A percentile compares a stretch with the other conserved stretches of the same genome.
Evolutionary conservation across 92 coral and sea anemone species (phyloP).

Genomic region (Pocillopora meandrina): DNA sequence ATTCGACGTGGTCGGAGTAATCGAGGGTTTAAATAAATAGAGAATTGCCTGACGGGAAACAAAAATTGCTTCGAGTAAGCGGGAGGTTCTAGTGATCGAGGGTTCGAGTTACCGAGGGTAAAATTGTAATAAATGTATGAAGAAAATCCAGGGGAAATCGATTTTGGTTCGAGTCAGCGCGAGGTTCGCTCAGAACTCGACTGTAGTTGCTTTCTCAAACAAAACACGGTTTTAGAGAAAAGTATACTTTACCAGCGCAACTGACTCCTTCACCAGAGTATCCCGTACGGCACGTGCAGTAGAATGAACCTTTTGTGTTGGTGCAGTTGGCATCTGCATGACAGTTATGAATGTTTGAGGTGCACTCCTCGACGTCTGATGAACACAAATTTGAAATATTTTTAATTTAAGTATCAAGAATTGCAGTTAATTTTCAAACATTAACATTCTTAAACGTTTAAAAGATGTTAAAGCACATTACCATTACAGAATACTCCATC

Average conservation of each 20-base stretch:
- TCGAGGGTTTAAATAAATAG: no score
- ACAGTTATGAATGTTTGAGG: constrained; percentile 49
- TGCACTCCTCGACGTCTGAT: constrained; percentile 50
- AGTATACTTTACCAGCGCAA: constrained; percentile 45
- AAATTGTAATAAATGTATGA: no score
- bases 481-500: constrained; percentile 49
- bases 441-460: background rate
- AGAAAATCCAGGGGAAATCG: no score
- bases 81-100: no score
- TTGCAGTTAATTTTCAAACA: background rate
- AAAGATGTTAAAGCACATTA: background rate
- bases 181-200: no score
- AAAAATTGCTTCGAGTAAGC: no score
- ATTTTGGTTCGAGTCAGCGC: no score
- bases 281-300: constrained; percentile 70
- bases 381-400: background rate
- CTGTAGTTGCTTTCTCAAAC: no score
- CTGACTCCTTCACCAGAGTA: constrained; percentile 78
- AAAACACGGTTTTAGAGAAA: background rate
- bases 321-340: constrained; percentile 74
- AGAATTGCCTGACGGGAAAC: no score
- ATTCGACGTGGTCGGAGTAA: no score
- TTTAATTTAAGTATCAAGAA: background rate
- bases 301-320: constrained; percentile 78
- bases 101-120: no score